phyloP scores from a whole-genome alignment of 2,888 invertebrate species.

The Thymelicus sylvestris region DNA sequence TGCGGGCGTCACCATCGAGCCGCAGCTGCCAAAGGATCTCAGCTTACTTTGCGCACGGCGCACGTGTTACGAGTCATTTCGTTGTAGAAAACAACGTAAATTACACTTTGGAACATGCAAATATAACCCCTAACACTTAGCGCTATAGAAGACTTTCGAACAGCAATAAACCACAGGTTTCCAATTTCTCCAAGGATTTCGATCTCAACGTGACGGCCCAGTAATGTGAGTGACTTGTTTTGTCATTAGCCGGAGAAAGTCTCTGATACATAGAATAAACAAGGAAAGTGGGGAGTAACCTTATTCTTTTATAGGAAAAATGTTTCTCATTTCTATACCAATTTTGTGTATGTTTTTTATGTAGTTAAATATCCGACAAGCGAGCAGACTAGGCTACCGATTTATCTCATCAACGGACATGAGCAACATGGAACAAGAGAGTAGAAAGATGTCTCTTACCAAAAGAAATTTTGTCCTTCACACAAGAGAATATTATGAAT shows the following conservation, averaged over 20 bases:
- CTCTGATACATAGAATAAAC: slow-evolving; percentile 13
- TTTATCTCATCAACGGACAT: too few species aligned
- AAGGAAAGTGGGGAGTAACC: too few species aligned
- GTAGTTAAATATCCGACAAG: too few species aligned
- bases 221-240: slow-evolving; percentile 33
- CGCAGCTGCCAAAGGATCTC: slow-evolving; percentile 83
- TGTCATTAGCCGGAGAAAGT: slow-evolving; percentile 22
- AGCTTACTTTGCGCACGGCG: slow-evolving; percentile 79
- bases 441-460: too few species aligned
- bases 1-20: slow-evolving; percentile 62
- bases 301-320: too few species aligned
- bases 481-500: too few species aligned
- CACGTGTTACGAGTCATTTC: slow-evolving; percentile 58
- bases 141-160: not conserved
- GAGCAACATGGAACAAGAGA: too few species aligned
- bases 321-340: too few species aligned
- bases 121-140: slow-evolving; percentile 42
- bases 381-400: too few species aligned
- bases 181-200: slow-evolving; percentile 46
- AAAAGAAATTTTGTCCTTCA: too few species aligned
- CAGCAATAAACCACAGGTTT: slow-evolving; percentile 38
- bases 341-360: too few species aligned
- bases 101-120: slow-evolving; percentile 44
- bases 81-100: slow-evolving; percentile 57
- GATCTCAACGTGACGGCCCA: slow-evolving; percentile 32